Conservation (phyloP, 2,113 vertebrate genomes). For the Fulmarus glacialis region DNA sequence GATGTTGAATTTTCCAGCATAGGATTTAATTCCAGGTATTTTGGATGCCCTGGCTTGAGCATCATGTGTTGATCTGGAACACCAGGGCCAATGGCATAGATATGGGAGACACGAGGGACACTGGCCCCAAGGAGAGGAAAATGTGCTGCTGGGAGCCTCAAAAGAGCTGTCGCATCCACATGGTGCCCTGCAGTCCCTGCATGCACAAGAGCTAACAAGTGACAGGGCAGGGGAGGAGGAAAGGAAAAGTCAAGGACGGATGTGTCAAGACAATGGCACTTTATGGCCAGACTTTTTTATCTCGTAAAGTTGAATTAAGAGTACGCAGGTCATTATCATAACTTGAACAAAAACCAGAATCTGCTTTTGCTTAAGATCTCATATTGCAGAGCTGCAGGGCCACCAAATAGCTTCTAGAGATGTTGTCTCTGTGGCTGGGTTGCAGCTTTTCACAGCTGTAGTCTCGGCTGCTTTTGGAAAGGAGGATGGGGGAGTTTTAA, state of each 20-base stretch:
- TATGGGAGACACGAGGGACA: not conserved
- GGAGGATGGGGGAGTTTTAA: not conserved
- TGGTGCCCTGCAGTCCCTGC: not conserved
- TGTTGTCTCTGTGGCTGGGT: not conserved
- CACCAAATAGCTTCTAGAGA: not conserved
- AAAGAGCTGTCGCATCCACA: not conserved
- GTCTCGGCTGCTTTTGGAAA: not conserved
- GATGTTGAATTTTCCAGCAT: not conserved
- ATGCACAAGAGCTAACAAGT: not conserved
- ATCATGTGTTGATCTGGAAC: not conserved
- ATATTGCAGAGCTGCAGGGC: not conserved
- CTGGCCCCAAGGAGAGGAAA: not conserved
- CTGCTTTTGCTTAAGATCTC: not conserved
- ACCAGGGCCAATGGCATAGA: not conserved
- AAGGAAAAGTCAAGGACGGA: not conserved
- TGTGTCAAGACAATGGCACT: not conserved
- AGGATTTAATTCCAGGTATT: not conserved
- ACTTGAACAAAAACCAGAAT: not conserved
- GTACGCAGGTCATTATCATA: fast-evolving
- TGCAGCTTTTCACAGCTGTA: not conserved
- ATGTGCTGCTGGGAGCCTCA: not conserved
- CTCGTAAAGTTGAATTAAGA: not conserved
- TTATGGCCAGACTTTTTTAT: not conserved
- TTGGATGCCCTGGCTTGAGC: not conserved
- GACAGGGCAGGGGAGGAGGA: not conserved